Base-by-base conservation (phyloP, 2,797 vertebrate genomes). In the Falco biarmicus region DNA sequence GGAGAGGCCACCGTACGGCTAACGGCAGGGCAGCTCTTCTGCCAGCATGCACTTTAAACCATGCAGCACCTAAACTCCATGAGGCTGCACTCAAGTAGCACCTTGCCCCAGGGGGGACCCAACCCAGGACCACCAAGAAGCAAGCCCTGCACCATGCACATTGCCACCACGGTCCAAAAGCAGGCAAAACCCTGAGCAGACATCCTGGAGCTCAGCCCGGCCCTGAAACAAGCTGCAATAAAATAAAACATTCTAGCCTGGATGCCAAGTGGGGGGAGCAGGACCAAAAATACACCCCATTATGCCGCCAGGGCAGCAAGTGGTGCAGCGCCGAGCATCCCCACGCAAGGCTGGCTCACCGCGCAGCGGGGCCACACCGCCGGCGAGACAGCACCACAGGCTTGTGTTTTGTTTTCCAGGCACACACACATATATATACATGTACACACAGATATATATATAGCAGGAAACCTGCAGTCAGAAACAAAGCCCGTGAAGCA, bases 181-280 rank as follows among this genome's bases (percentile, higher is more conserved):
- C 53, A 74, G 0, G 9, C 70, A 91, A 96, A 95, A 82, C 65
- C 73, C 84, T 0, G 0, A 63, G 74, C 70, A 92, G 93, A 87
- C 26, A 66, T 17, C 32, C 65, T 82, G 93, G 94, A 94, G 86
- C 89, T 2, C 0, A 92, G 87, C 81, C 92, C 90, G 91, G 84
- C 73, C 75, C 89, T 93, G 68, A 87, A 94, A 88, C 8, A 47
- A 48, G 61, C 77, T 94, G 77, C 78, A 91, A 77, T 93, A 97
- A 96, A 94, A 83, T 25, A 64, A 84, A 12, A 75, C 63, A 80
- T 29, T 80, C 89, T 85, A 54, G 83, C 43, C 45, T 8, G 1
- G 64, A 51, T 31, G 87, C 43, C 90, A 87, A 22, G 57, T 4
- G 6, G 66, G 75, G 82, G 80, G 29, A 86, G 83, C 7, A 78